Evolutionary conservation across 37 sponge, comb jelly and placozoan genomes (phyloP).

Genomic region (Axinella damicornis): DNA sequence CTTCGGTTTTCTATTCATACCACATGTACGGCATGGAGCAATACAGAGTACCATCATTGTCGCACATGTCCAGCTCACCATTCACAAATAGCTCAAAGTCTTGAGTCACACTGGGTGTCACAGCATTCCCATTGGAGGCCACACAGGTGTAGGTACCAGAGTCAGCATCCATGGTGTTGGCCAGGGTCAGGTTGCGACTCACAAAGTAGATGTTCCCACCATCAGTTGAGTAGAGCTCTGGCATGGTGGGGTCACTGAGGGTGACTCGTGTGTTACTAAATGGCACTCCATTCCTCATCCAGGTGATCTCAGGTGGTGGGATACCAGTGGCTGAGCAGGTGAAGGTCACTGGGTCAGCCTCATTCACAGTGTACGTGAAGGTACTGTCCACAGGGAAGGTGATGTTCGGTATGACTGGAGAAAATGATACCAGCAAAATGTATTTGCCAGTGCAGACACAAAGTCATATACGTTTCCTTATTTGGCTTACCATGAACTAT

Average conservation of each 20-base stretch:
- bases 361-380: slow-evolving; percentile 21
- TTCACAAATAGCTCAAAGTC: slow-evolving; percentile 42
- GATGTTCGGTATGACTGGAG: too few species aligned
- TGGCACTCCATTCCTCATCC: background rate
- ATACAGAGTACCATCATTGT: too few species aligned
- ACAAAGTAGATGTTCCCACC: too few species aligned
- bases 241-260: too few species aligned
- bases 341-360: slow-evolving; percentile 36
- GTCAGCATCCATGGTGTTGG: slow-evolving; percentile 34
- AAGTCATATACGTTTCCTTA: background rate
- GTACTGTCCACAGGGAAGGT: too few species aligned
- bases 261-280: too few species aligned
- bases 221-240: too few species aligned
- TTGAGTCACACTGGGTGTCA: background rate
- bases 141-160: slow-evolving; percentile 63
- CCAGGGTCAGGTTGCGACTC: background rate
- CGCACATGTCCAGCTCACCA: too few species aligned
- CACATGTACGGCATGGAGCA: too few species aligned
- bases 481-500: slow-evolving; percentile 62
- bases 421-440: too few species aligned
- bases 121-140: slow-evolving; percentile 20
- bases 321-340: slow-evolving; percentile 69
- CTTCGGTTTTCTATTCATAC: too few species aligned
- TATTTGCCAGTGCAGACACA: too few species aligned
- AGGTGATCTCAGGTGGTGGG: slow-evolving; percentile 71